Evolutionary conservation across 2,797 vertebrate species (phyloP).

Genomic region (Sebastes cheni): DNA sequence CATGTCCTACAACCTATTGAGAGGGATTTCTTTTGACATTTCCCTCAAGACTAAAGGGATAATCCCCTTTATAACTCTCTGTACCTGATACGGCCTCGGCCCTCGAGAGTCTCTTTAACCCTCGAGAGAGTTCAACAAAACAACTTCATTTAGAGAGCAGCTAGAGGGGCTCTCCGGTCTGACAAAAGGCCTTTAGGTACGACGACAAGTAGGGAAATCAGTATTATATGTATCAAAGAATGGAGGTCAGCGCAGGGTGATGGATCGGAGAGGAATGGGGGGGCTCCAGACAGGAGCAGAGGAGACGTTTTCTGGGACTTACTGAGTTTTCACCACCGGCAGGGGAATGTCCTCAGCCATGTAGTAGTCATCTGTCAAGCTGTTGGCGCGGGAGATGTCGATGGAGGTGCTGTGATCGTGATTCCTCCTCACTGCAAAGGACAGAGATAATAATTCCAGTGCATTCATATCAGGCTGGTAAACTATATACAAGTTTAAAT

Average conservation of each 20-base stretch:
- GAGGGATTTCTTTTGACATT: conserved; percentile 66
- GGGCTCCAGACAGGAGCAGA: conserved; percentile 2
- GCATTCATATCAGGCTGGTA: no score
- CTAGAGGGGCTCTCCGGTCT: conserved; percentile 56
- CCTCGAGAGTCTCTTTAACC: conserved; percentile 69
- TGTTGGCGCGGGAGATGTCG: conserved; percentile 84
- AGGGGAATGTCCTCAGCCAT: conserved; percentile 81
- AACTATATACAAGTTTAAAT: neutral
- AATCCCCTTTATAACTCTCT: conserved; percentile 69
- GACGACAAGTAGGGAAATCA: conserved; percentile 50
- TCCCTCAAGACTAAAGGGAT: conserved; percentile 65
- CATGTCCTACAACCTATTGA: conserved; percentile 60
- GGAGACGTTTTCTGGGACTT: conserved; percentile 67
- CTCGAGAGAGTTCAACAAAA: conserved; percentile 70
- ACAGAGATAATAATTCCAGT: neutral
- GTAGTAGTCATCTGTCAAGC: conserved; percentile 87
- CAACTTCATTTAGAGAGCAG: conserved; percentile 65
- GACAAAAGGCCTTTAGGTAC: conserved; percentile 58
- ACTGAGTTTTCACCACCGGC: conserved; percentile 83
- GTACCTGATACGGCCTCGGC: conserved; percentile 67
- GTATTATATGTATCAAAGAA: conserved; percentile 58
- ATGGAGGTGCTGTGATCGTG: conserved; percentile 65
- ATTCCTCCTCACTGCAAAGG: conserved; percentile 71
- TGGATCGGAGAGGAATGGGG: conserved; percentile 33
- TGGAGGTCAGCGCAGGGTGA: conserved; percentile 53